Percentiles rank a stretch among this genome's conserved stretches.
These are phyloP conservation scores for Turritopsis rubra DNA, from an alignment of 30 jellyfish, hydroid and myxozoan species.

Conservation along the genomic window DNA sequence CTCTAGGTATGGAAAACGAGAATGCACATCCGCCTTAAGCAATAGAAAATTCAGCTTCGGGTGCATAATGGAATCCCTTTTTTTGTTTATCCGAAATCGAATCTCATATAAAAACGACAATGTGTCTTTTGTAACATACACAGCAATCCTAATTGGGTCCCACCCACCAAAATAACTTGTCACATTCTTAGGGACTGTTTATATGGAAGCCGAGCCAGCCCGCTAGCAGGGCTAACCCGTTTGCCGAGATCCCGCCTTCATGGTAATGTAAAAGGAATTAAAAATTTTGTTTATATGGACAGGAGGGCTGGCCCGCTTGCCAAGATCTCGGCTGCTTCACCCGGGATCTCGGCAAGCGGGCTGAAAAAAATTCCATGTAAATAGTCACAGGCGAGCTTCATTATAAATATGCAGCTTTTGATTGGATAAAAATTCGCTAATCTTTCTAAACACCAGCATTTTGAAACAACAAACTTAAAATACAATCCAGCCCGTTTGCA, in stretches of 20 bases:
- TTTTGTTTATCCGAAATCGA: not conserved
- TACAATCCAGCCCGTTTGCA: not conserved
- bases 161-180: not conserved
- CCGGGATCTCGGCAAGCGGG: constrained; percentile 16
- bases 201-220: constrained; percentile 20
- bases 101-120: not conserved
- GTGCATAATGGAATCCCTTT: not conserved
- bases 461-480: not conserved
- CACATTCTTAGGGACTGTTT: constrained; percentile 7
- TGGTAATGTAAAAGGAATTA: not conserved
- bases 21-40: not conserved
- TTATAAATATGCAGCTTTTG: not conserved
- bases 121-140: not conserved
- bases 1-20: too few relatives aligned
- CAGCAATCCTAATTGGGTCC: not conserved
- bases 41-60: not conserved
- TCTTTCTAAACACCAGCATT: not conserved
- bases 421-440: not conserved
- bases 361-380: constrained; percentile 3
- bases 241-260: constrained; percentile 15
- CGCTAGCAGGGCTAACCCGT: not conserved
- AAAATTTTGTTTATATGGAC: constrained; percentile 6
- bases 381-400: not conserved
- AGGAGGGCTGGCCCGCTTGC: constrained; percentile 17
- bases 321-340: constrained; percentile 6